phyloP scores from a whole-genome alignment of 1,140 invertebrate genomes.

The Homalodisca vitripennis region DNA sequence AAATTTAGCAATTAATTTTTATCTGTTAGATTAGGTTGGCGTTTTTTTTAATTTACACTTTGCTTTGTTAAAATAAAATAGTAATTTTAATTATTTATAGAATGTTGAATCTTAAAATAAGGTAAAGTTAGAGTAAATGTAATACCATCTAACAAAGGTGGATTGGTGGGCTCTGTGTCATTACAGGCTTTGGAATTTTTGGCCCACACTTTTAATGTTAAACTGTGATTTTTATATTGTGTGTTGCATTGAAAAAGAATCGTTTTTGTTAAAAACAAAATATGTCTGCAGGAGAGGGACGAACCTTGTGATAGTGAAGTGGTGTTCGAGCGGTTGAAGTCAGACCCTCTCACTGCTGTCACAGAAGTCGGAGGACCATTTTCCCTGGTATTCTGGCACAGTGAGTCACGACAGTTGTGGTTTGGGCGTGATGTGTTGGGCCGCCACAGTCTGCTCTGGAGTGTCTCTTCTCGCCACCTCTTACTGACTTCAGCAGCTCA shows the following conservation, averaged over 20 bases:
- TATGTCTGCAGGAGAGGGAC: constrained; percentile 41
- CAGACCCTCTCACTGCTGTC: constrained; percentile 50
- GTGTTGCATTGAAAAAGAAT: constrained; percentile 6
- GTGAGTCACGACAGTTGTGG: constrained; percentile 57
- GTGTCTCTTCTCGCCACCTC: constrained; percentile 47
- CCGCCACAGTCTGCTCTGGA: constrained; percentile 75
- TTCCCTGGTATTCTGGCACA: constrained; percentile 78
- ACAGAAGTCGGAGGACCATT: constrained; percentile 74
- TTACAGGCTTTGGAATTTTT: background rate
- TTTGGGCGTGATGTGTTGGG: constrained; percentile 87
- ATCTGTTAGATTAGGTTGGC: too few relatives aligned
- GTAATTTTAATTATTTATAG: too few relatives aligned
- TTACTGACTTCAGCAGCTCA: constrained; percentile 60
- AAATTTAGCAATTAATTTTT: too few relatives aligned
- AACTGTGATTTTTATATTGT: constrained; percentile 12
- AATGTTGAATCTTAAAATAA: background rate
- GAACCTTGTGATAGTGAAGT: constrained; percentile 49
- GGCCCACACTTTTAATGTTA: constrained; percentile 1
- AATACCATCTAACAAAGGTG: constrained; percentile 8
- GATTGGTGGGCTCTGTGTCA: background rate
- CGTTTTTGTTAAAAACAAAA: background rate
- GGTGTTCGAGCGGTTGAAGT: constrained; percentile 26
- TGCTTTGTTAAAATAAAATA: too few relatives aligned
- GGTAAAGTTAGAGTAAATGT: background rate
- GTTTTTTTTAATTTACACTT: too few relatives aligned